Evolutionary conservation across 2,113 vertebrate genomes (phyloP).

Genomic region (Tyrannus savana): DNA sequence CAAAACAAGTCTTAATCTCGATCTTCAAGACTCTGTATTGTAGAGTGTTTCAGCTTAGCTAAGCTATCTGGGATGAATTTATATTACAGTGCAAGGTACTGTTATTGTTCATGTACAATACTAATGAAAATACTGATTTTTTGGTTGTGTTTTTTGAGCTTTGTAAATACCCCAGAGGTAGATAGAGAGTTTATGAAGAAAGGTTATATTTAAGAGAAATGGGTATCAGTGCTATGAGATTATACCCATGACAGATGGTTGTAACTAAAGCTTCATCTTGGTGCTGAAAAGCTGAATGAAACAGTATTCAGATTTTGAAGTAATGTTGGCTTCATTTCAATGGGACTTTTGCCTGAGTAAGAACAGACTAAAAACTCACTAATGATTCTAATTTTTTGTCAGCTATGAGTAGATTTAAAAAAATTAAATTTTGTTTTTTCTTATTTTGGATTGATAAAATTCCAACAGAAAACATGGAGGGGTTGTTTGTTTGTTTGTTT

Average conservation of each 20-base stretch:
- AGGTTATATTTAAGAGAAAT: conserved; percentile 68
- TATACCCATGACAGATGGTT: conserved; percentile 60
- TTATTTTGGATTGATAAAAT: conserved; percentile 48
- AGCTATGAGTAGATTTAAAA: conserved; percentile 10
- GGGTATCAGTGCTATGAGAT: conserved; percentile 46
- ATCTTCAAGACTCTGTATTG: conserved; percentile 14
- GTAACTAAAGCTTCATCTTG: conserved; percentile 67
- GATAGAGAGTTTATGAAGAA: conserved; percentile 56
- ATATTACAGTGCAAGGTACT: conserved; percentile 32
- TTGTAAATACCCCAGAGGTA: conserved; percentile 43
- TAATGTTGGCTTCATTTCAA: conserved; percentile 66
- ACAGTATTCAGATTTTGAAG: conserved; percentile 69
- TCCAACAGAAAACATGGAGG: background rate
- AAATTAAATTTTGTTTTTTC: conserved; percentile 12
- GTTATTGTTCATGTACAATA: conserved; percentile 29
- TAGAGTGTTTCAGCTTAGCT: conserved; percentile 11
- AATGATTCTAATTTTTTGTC: conserved; percentile 60
- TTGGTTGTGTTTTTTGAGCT: conserved; percentile 43
- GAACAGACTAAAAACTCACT: conserved; percentile 62
- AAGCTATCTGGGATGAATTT: conserved; percentile 30
- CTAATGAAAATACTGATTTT: conserved; percentile 45
- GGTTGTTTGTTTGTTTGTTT: background rate
- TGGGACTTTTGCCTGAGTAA: conserved; percentile 66
- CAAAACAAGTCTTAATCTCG: conserved; percentile 53
- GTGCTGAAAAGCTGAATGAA: conserved; percentile 71